These are phyloP conservation scores for Brachypalpus laphriformis DNA, from an alignment of 2,888 invertebrate genomes.

Conservation along the genomic window DNA sequence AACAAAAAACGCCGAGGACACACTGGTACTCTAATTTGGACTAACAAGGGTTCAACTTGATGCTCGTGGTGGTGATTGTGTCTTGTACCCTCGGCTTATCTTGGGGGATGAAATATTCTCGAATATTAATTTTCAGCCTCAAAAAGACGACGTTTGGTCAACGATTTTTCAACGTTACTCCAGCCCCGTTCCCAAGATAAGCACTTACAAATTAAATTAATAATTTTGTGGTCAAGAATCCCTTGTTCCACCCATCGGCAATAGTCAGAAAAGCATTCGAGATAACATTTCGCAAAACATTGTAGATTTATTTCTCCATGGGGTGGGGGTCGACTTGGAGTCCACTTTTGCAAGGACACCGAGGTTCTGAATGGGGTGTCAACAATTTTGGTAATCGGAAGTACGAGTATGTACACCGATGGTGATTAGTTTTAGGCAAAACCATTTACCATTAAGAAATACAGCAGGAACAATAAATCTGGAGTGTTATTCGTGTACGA, in stretches of 20 bases:
- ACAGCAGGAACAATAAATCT: conserved; percentile 54
- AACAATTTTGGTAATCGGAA: conserved; percentile 11
- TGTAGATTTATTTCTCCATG: conserved; percentile 53
- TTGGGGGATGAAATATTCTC: conserved; percentile 66
- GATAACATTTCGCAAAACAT: conserved; percentile 62
- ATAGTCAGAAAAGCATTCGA: conserved; percentile 19
- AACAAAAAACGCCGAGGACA: conserved; percentile 35
- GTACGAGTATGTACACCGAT: conserved; percentile 14
- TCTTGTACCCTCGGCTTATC: conserved; percentile 47
- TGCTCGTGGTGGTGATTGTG: background rate
- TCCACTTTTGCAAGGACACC: conserved; percentile 13
- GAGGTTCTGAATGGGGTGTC: conserved; percentile 10
- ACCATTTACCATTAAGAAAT: conserved; percentile 45
- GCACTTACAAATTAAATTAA: conserved; percentile 73
- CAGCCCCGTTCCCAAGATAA: conserved; percentile 60
- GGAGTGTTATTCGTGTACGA: conserved; percentile 23
- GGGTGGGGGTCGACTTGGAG: conserved; percentile 11
- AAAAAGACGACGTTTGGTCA: conserved; percentile 64
- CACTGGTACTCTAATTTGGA: conserved; percentile 26
- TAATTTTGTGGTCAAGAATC: conserved; percentile 72
- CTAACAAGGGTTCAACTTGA: conserved; percentile 32
- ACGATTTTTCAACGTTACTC: conserved; percentile 62
- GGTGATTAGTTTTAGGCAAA: conserved; percentile 65
- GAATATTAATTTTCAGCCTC: conserved; percentile 60
- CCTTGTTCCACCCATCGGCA: conserved; percentile 21